Conservation (phyloP, 2,797 vertebrate species). For the Anomalospiza imberbis region DNA sequence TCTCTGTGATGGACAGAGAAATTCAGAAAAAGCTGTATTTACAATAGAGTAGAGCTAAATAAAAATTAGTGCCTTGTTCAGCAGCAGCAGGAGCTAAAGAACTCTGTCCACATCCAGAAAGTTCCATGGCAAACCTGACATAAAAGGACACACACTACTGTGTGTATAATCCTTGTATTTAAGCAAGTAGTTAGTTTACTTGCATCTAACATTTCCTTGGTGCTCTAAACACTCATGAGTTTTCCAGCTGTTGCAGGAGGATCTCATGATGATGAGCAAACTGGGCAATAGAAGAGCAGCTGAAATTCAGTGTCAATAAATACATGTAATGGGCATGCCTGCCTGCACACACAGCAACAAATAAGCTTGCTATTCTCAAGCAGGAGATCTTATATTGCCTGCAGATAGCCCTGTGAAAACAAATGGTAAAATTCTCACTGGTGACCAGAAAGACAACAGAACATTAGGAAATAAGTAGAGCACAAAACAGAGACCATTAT, state of each 20-base stretch:
- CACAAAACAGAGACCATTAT: background rate
- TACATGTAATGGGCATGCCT: background rate
- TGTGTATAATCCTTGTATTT: background rate
- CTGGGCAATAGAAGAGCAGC: background rate
- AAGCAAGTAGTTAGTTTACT: background rate
- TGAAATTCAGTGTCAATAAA: background rate
- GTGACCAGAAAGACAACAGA: background rate
- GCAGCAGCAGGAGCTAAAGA: background rate
- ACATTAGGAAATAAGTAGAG: background rate
- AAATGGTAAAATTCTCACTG: background rate
- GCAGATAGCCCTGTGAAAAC: background rate
- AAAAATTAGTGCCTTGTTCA: background rate
- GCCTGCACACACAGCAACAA: background rate
- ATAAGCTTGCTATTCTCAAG: background rate
- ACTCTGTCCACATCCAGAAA: background rate
- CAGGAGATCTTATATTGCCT: background rate
- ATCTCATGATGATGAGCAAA: background rate
- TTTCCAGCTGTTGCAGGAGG: background rate
- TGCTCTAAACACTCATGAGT: background rate
- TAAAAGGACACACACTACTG: background rate
- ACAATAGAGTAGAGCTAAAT: background rate
- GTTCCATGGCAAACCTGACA: background rate
- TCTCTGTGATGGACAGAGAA: background rate
- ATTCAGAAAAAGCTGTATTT: background rate
- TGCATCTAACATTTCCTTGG: background rate